Percentiles rank a stretch among this genome's conserved stretches.
Conservation (phyloP, 2,888 invertebrate genomes). For the Flexamia atlantica region DNA sequence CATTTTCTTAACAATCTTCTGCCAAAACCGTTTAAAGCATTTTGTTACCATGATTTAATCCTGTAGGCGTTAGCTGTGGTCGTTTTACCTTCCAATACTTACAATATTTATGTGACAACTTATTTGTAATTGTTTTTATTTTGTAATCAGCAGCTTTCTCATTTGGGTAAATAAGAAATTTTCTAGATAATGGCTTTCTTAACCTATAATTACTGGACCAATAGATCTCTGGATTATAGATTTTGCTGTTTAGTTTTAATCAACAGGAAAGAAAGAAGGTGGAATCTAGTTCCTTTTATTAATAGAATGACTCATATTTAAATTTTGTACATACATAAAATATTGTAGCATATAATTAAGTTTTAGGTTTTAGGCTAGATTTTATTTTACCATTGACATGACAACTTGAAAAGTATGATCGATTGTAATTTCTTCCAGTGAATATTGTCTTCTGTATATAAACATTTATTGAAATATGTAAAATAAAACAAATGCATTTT, state of each 20-base stretch:
- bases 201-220: background rate
- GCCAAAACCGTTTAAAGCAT: too few species aligned
- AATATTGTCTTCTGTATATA: slow-evolving; percentile 5
- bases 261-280: background rate
- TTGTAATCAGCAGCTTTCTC: too few species aligned
- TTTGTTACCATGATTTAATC: too few species aligned
- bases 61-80: too few species aligned
- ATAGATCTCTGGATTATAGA: slow-evolving; percentile 34
- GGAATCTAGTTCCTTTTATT: slow-evolving; percentile 46
- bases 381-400: slow-evolving; percentile 39
- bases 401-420: slow-evolving; percentile 27
- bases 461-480: slow-evolving; percentile 16
- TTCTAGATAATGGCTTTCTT: background rate
- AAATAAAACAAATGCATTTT: background rate
- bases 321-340: slow-evolving; percentile 24
- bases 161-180: too few species aligned
- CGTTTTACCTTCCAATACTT: too few species aligned
- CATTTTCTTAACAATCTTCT: too few species aligned
- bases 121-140: too few species aligned
- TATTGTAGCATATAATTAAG: background rate
- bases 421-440: slow-evolving; percentile 20
- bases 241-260: background rate
- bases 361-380: slow-evolving; percentile 14
- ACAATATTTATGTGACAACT: too few species aligned
- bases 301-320: slow-evolving; percentile 18